Percentiles rank a stretch among this genome's conserved stretches.
Evolutionary conservation across 2,797 vertebrate genomes (phyloP).

Genomic region (Tarsius wallacei): DNA sequence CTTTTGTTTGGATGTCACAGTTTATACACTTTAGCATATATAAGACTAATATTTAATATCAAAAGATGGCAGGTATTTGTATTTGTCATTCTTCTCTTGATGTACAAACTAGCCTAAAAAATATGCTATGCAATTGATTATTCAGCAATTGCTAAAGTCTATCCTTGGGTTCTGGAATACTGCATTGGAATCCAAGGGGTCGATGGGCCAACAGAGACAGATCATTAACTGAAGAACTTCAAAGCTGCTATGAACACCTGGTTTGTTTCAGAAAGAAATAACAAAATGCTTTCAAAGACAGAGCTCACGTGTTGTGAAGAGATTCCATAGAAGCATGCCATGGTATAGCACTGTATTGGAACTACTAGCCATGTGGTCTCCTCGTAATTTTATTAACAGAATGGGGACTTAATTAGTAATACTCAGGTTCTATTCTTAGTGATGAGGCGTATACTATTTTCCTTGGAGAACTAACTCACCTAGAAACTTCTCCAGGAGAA

Average conservation of each 20-base stretch:
- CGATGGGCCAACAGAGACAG: neutral
- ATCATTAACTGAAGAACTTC: neutral
- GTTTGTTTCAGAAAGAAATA: slow-evolving; percentile 50
- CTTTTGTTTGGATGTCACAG: neutral
- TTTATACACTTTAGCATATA: neutral
- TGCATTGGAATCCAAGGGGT: neutral
- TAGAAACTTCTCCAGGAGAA: slow-evolving; percentile 49
- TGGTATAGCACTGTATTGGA: neutral
- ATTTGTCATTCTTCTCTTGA: neutral
- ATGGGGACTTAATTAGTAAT: slow-evolving; percentile 77
- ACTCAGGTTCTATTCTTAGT: slow-evolving; percentile 69
- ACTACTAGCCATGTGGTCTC: slow-evolving; percentile 49
- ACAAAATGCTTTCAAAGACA: slow-evolving; percentile 58
- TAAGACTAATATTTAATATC: neutral
- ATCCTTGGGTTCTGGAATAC: neutral
- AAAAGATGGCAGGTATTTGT: neutral
- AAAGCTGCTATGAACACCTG: neutral
- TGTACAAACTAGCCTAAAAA: neutral
- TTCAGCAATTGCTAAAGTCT: neutral
- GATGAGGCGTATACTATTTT: slow-evolving; percentile 62
- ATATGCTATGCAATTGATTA: neutral
- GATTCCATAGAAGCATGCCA: slow-evolving; percentile 19
- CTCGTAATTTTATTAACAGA: slow-evolving; percentile 71
- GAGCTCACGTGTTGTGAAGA: neutral
- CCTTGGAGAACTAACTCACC: slow-evolving; percentile 71